phyloP scores from a whole-genome alignment of 2,888 invertebrate genomes.

The Agonopterix arenella region DNA sequence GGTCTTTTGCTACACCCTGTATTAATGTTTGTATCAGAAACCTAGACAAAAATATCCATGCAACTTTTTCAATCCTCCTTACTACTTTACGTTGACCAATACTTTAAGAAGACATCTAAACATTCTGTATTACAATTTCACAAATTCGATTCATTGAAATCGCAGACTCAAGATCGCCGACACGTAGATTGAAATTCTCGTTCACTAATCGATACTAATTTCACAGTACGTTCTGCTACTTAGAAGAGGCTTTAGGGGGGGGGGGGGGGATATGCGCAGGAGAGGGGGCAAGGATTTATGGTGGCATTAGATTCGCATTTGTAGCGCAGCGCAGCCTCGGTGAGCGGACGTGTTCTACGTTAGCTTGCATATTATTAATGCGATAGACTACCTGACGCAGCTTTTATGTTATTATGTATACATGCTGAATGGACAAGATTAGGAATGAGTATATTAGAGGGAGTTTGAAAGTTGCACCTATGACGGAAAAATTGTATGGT shows the following conservation, averaged over 20 bases:
- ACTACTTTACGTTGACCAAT: too few relatives aligned
- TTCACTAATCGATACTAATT: constrained; percentile 63
- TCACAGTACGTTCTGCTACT: constrained; percentile 49
- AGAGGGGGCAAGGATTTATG: constrained; percentile 53
- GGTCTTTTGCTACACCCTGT: too few relatives aligned
- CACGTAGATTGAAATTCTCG: constrained; percentile 43
- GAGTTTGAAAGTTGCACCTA: too few relatives aligned
- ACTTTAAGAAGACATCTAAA: too few relatives aligned
- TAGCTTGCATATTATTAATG: constrained; percentile 29
- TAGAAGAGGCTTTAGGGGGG: constrained; percentile 23
- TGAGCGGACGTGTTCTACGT: constrained; percentile 27
- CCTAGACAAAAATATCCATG: too few relatives aligned
- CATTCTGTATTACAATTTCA: too few relatives aligned
- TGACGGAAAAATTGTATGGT: too few relatives aligned
- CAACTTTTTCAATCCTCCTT: too few relatives aligned
- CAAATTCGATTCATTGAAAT: constrained; percentile 5
- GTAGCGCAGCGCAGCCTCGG: constrained; percentile 25
- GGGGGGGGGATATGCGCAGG: constrained; percentile 32
- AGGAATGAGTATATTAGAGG: too few relatives aligned
- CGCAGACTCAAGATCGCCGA: constrained; percentile 24
- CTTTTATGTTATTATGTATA: too few relatives aligned
- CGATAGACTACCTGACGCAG: constrained; percentile 7
- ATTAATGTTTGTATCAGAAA: too few relatives aligned
- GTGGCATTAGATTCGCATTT: constrained; percentile 65
- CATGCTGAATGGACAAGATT: too few relatives aligned